phyloP scores from a whole-genome alignment of 2,113 vertebrate species.

The Laticauda laticaudata region DNA sequence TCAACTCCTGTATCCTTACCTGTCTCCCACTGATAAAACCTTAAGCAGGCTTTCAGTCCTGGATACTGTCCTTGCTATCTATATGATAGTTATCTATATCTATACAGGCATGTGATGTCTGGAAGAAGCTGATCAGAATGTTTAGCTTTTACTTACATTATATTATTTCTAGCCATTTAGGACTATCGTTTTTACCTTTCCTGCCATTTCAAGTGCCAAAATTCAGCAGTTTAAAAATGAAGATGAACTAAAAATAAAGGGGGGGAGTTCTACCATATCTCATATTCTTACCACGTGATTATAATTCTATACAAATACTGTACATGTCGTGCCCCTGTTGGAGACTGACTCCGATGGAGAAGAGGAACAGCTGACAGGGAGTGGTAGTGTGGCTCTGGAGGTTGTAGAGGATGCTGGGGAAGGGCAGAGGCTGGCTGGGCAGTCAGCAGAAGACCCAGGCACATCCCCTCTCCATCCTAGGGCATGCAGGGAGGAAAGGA shows the following conservation, averaged over 20 bases:
- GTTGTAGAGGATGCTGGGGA: no score
- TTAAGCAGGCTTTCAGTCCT: background rate
- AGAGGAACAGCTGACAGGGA: no score
- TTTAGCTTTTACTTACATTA: background rate
- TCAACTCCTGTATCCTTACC: background rate
- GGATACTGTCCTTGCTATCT: background rate
- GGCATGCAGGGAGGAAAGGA: no score
- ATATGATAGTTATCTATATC: background rate
- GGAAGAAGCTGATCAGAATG: rapidly evolving
- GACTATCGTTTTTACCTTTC: background rate
- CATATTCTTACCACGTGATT: background rate
- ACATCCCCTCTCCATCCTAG: no score
- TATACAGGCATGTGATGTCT: background rate
- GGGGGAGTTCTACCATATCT: background rate
- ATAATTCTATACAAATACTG: background rate
- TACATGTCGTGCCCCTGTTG: no score
- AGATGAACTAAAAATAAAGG: no score
- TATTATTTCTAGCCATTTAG: background rate
- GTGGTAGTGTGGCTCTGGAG: no score
- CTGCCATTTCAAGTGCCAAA: background rate
- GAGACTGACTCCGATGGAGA: no score
- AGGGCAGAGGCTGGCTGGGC: no score
- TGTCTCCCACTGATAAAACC: background rate
- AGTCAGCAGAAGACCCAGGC: no score
- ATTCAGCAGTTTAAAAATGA: background rate